Evolutionary conservation across 2,888 invertebrate species (phyloP).

Genomic region (Scaptomyza tumidula): DNA sequence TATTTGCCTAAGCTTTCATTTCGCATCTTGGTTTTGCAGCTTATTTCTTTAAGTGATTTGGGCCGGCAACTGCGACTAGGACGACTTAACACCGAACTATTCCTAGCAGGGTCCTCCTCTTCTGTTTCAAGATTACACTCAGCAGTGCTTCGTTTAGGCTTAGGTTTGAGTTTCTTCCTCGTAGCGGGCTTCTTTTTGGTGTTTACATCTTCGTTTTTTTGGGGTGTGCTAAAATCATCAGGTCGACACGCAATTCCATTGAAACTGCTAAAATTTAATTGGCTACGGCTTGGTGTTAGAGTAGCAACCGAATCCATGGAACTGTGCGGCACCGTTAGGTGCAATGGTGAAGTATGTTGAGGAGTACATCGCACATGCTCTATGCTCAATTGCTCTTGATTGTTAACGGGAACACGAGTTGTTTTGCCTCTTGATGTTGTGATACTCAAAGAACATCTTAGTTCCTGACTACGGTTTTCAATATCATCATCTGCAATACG

Average conservation of each 20-base stretch:
- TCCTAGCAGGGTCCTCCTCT: background rate
- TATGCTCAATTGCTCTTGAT: conserved; percentile 17
- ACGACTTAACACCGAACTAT: conserved; percentile 24
- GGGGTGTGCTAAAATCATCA: conserved; percentile 33
- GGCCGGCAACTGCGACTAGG: conserved; percentile 51
- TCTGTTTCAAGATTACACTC: background rate
- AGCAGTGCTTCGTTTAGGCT: background rate
- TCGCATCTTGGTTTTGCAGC: conserved; percentile 18
- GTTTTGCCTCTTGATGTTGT: background rate
- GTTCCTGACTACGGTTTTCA: background rate
- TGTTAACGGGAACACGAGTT: background rate
- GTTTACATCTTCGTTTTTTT: background rate
- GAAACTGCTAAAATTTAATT: conserved; percentile 29
- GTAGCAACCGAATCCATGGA: background rate
- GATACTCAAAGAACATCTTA: background rate
- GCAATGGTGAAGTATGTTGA: background rate
- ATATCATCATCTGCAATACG: background rate
- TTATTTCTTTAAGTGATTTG: conserved; percentile 41
- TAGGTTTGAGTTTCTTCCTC: background rate
- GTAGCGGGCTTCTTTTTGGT: background rate
- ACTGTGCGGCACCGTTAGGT: background rate
- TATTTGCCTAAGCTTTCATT: conserved; percentile 8
- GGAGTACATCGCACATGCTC: conserved; percentile 1
- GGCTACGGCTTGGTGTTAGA: conserved; percentile 24
- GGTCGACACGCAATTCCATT: conserved; percentile 22